phyloP scores from a whole-genome alignment of 2,113 vertebrate genomes.

The Tamias sibiricus region DNA sequence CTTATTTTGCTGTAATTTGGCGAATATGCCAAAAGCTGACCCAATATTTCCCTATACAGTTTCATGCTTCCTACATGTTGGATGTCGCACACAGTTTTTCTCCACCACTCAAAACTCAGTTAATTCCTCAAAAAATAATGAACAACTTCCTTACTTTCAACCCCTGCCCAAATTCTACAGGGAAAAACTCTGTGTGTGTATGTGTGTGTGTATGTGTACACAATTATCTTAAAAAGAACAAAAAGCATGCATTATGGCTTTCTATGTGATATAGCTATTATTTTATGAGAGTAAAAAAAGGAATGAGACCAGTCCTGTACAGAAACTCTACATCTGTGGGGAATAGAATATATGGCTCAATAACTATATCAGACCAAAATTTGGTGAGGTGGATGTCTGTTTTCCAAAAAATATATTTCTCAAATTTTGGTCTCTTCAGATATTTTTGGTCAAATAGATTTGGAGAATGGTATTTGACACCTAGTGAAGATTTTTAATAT shows the following conservation, averaged over 20 bases:
- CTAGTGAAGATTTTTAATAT: background rate
- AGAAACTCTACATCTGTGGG: background rate
- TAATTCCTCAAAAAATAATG: conserved; percentile 43
- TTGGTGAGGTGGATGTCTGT: background rate
- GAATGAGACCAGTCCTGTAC: background rate
- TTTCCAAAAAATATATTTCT: background rate
- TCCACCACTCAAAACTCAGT: background rate
- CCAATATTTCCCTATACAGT: background rate
- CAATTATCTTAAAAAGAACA: background rate
- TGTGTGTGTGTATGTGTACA: background rate
- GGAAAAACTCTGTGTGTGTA: background rate
- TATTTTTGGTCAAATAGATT: conserved; percentile 25
- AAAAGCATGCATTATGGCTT: background rate
- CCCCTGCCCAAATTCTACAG: background rate
- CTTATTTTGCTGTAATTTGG: background rate
- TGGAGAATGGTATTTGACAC: background rate
- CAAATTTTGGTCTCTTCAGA: background rate
- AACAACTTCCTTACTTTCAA: conserved; percentile 21
- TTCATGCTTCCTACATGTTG: background rate
- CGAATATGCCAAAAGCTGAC: background rate
- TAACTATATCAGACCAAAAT: background rate
- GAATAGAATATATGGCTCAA: background rate
- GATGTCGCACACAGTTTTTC: background rate
- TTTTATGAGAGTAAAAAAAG: background rate
- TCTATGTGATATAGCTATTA: background rate